Evolutionary conservation across 2,797 vertebrate genomes (phyloP), one percentile per base, ranked within the genome.

Genomic region (Diglossa cyanea): DNA sequence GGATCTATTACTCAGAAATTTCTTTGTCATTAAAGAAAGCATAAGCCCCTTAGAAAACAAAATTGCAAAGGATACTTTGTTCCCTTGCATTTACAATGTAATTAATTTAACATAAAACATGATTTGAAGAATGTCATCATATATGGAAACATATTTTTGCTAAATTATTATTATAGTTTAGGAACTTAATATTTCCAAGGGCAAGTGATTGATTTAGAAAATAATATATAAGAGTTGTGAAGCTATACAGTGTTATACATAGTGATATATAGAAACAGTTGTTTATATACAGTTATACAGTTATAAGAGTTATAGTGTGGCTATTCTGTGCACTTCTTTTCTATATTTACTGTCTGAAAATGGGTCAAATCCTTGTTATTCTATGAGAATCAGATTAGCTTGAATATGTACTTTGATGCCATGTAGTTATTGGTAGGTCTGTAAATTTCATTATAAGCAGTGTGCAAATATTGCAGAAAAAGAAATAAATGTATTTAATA

Each of bases 141-240:
- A 94, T 93, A 82, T 72, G 8, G 23, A 85, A 91, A 73, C 13
- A 14, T 21, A 93, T 96, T 96, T 97, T 97, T 97, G 67, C 77
- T 95, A 95, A 96, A 91, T 84, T 96, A 90, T 96, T 96, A 91
- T 96, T 94, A 92, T 81, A 96, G 93, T 97, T 96, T 97, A 95
- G 96, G 83, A 96, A 96, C 90, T 96, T 93, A 97, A 96, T 97
- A 92, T 97, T 97, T 97, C 93, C 13, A 45, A 40, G 91, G 77
- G 60, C 95, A 93, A 82, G 76, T 90, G 97, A 95, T 96, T 97
- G 74, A 95, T 96, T 96, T 89, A 96, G 87, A 95, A 94, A 95
- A 94, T 84, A 96, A 35, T 91, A 73, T 91, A 76, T 86, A 81
- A 81, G 53, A 96, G 66, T 97, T 96, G 82, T 58, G 37, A 72